Conservation (phyloP, 2,888 invertebrate species). For the Tetrapedia diversipes region DNA sequence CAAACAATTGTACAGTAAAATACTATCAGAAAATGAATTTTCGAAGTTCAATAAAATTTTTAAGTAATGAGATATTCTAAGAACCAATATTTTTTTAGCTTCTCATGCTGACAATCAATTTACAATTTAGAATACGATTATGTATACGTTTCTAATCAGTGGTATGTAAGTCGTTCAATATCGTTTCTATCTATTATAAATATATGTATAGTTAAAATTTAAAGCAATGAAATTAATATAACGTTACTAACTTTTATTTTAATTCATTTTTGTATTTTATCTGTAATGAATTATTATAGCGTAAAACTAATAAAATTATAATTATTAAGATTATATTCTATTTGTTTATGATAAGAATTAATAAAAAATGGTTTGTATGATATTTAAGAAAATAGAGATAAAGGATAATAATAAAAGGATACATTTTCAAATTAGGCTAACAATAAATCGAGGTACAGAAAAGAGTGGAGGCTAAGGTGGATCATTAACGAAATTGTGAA, state of each 20-base stretch:
- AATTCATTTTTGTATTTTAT: background rate
- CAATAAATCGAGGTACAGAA: background rate
- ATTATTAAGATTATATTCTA: background rate
- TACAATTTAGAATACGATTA: background rate
- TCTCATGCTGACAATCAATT: conserved; percentile 43
- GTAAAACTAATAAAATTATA: background rate
- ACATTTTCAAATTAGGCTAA: background rate
- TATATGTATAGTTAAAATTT: background rate
- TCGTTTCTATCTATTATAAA: background rate
- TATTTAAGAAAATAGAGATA: background rate
- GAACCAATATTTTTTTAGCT: background rate
- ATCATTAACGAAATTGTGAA: background rate
- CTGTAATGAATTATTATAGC: background rate
- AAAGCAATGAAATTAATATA: background rate
- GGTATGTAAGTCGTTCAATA: background rate
- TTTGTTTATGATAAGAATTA: background rate
- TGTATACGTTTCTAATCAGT: background rate
- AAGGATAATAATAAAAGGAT: background rate
- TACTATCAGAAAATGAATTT: background rate
- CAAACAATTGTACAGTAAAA: background rate
- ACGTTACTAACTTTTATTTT: background rate
- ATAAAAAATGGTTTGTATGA: background rate
- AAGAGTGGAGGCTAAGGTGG: background rate
- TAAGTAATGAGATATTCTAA: too few species aligned
- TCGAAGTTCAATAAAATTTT: background rate